Percentiles rank a stretch among this genome's conserved stretches.
phyloP scores from a whole-genome alignment of 1,140 invertebrate genomes.

The Notospermus geniculatus region DNA sequence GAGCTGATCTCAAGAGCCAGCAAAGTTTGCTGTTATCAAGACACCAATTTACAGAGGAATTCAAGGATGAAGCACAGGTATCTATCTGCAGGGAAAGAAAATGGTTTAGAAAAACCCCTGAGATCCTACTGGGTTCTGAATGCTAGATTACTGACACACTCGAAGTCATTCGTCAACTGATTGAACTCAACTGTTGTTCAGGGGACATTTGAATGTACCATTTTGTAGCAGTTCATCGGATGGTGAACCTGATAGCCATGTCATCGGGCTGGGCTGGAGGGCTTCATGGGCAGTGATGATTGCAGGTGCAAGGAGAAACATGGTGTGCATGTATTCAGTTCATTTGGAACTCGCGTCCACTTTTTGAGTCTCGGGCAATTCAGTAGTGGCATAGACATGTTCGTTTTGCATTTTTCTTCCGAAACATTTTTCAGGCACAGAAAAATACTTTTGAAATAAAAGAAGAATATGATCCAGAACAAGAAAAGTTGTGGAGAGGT shows the following conservation, averaged over 20 bases:
- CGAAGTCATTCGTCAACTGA: too few relatives aligned
- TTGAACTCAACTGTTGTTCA: too few relatives aligned
- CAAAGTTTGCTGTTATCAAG: conserved; percentile 38
- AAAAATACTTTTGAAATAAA: conserved; percentile 56
- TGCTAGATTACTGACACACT: too few relatives aligned
- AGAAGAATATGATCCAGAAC: conserved; percentile 61
- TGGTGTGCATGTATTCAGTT: not conserved
- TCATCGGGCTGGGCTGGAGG: too few relatives aligned
- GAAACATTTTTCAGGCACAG: conserved; percentile 37
- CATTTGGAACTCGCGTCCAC: not conserved
- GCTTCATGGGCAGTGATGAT: too few relatives aligned
- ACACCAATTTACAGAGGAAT: conserved; percentile 34
- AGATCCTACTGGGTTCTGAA: too few relatives aligned
- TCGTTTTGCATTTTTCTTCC: conserved; percentile 7
- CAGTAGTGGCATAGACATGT: not conserved
- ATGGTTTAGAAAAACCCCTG: too few relatives aligned
- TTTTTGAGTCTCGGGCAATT: not conserved
- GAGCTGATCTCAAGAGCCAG: conserved; percentile 37
- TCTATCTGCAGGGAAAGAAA: not conserved
- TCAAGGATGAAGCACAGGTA: conserved; percentile 30
- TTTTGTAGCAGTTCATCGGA: too few relatives aligned
- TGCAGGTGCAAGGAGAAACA: not conserved
- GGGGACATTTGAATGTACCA: too few relatives aligned
- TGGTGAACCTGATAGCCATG: too few relatives aligned
- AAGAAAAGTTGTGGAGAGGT: conserved; percentile 61